Conservation (phyloP, 2,888 invertebrate species). For the Drosophila barbarae region DNA sequence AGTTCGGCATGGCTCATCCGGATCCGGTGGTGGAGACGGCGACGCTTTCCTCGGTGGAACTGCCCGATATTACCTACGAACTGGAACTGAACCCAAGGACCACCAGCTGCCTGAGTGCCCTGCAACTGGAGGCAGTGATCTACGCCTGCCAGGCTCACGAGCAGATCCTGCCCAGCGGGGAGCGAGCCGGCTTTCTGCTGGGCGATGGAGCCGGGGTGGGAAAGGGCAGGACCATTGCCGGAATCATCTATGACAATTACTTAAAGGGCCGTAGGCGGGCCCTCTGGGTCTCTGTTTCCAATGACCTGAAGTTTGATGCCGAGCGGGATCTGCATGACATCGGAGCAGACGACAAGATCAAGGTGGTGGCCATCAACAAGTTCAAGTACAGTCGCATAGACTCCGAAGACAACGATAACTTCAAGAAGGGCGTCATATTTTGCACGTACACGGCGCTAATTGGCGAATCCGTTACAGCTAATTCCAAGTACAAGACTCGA, state of each 20-base stretch:
- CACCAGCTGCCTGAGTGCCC: constrained; percentile 92
- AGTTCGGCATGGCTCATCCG: constrained; percentile 96
- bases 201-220: constrained; percentile 99
- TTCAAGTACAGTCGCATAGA: constrained; percentile 98
- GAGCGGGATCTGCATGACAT: constrained; percentile 97
- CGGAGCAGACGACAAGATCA: constrained; percentile 90
- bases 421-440: constrained; percentile 97
- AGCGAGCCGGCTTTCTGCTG: constrained; percentile 96
- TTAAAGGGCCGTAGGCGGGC: constrained; percentile 94
- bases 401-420: constrained; percentile 92
- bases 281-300: constrained; percentile 98
- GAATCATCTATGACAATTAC: constrained; percentile 98
- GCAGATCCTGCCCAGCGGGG: constrained; percentile 91
- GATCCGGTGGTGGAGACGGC: constrained; percentile 99
- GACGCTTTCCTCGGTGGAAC: constrained; percentile 96
- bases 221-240: constrained; percentile 98
- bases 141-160: constrained; percentile 99
- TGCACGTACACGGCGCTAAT: constrained; percentile 99
- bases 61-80: constrained; percentile 94
- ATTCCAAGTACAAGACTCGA: constrained; percentile 91
- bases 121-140: constrained; percentile 97
- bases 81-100: constrained; percentile 90
- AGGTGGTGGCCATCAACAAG: constrained; percentile 94
- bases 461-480: constrained; percentile 92
- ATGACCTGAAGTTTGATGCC: constrained; percentile 98